Base-by-base conservation (phyloP, 2,113 vertebrate genomes). In the Nothobranchius kuhntae region DNA sequence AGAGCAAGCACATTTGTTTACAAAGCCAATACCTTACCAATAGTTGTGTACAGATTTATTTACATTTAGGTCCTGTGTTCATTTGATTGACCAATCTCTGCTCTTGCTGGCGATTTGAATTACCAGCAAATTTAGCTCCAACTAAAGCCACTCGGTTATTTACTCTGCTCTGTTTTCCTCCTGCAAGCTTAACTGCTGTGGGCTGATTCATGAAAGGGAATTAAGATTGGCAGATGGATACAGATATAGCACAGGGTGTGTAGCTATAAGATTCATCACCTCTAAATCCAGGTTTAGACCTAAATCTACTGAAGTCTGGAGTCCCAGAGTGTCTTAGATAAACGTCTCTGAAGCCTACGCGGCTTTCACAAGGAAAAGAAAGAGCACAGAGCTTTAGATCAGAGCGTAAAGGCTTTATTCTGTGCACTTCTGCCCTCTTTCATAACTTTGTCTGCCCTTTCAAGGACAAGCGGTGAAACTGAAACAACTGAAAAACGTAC, bases 251-350 rank as follows among this genome's bases (percentile, higher is more conserved):
- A 75, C 65, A 70, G 66, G 81, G 73, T 58, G 66, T 61, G 68
- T 64, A 53, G 73, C 68, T 82, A 80, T 80, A 58, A 80, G 55
- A 83, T 61, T 66, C 67, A 77, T 87, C 78, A 82, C 74, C 73
- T 78, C 73, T 58, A 80, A 84, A 86, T 84, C 68, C 78, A 78
- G 66, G 74, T 78, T 85, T 83, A 86, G 65, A 65, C 72, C 75
- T 74, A 72, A 78, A 80, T 80, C 78, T 80, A 80, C 75, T 61
- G 64, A 75, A 77, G 76, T 61, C 65, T 65, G 53, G 61, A 84
- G 62, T 83, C 81, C 79, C 77, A 57, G 63, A 59, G 75, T 71
- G 87, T 75, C 76, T 85, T 77, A 62, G 80, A 72, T 81, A 81
- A 86, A 78, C 64, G 21, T 1, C 77, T 84, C 60, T 66, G 55